Evolutionary conservation across 2,888 invertebrate species (phyloP), one percentile per base, ranked within the genome.

Genomic region (Microplitis manilae): DNA sequence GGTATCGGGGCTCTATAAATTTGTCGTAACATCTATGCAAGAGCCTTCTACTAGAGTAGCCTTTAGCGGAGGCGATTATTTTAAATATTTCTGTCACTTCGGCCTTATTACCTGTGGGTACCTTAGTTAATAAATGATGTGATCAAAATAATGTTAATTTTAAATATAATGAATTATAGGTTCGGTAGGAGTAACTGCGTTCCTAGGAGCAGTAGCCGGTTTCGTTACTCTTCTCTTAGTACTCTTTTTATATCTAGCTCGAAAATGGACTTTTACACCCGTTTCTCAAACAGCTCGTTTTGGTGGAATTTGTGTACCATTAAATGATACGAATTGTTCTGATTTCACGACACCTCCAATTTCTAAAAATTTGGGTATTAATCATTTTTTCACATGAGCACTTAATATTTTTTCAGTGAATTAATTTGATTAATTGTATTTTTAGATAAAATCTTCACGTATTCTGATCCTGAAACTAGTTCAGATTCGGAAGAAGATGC

Each of bases 141-240:
- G 2, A 30, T 30, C 0, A 30, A 30, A 50, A 50, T 50, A 9
- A 13, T 50, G 13, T 50, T 50, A 50, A 13, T 13, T 50, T 13
- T 50, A 50, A 50, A 50, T 13, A 65, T 71, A 67, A 75, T 78
- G 79, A 78, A 77, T 92, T 91, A 85, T 92, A 92, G 94, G 93
- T 90, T 91, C 94, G 90, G 93, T 94, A 90, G 97, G 97, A 92
- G 95, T 96, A 86, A 95, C 96, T 86, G 96, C 96, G 88, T 95
- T 97, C 89, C 93, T 97, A 89, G 96, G 96, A 86, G 96, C 95
- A 80, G 94, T 97, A 85, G 95, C 95, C 80, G 96, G 95, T 81
- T 94, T 97, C 88, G 94, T 97, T 75, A 94, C 94, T 30, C 92
- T 97, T 79, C 92, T 97, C 83, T 92, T 97, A 85, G 94, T 97